Conservation (phyloP, 2,113 vertebrate species). For the Percopsis transmontana region DNA sequence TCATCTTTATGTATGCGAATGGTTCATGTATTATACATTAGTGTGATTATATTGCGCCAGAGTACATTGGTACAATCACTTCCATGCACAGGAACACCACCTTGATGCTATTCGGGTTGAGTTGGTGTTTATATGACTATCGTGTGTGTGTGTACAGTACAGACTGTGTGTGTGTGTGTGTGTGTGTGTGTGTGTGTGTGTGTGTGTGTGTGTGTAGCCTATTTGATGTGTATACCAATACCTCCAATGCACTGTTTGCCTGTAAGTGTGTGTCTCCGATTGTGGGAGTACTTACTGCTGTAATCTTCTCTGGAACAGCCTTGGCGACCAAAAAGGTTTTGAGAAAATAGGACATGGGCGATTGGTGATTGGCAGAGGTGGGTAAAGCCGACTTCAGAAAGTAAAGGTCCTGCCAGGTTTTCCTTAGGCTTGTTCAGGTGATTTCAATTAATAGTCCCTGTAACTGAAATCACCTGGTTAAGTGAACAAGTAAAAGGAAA, state of each 20-base stretch:
- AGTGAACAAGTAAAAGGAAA: too few species aligned
- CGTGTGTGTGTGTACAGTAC: neutral
- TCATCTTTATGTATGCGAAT: slow-evolving; percentile 57
- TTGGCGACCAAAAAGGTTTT: slow-evolving; percentile 15
- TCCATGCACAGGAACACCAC: slow-evolving; percentile 31
- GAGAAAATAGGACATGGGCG: slow-evolving; percentile 35
- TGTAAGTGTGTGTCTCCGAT: slow-evolving; percentile 18
- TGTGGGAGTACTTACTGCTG: slow-evolving; percentile 27
- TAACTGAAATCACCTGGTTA: too few species aligned
- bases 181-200: neutral
- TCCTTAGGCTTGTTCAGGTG: too few species aligned
- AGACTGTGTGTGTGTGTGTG: slow-evolving; percentile 37
- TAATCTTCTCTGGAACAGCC: slow-evolving; percentile 17
- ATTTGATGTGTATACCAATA: neutral
- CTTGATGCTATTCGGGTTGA: neutral
- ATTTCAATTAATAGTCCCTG: too few species aligned
- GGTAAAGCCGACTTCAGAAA: too few species aligned
- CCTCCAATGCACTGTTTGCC: neutral
- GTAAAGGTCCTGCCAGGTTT: too few species aligned
- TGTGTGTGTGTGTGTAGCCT: slow-evolving; percentile 5
- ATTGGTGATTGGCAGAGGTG: slow-evolving; percentile 30
- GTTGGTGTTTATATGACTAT: neutral
- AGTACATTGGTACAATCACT: slow-evolving; percentile 42
- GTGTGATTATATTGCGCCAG: slow-evolving; percentile 24
- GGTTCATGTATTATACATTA: slow-evolving; percentile 61